Evolutionary conservation across 1,140 invertebrate genomes (phyloP), one percentile per base, ranked within the genome.

Genomic region (Carcinoscorpius rotundicauda): DNA sequence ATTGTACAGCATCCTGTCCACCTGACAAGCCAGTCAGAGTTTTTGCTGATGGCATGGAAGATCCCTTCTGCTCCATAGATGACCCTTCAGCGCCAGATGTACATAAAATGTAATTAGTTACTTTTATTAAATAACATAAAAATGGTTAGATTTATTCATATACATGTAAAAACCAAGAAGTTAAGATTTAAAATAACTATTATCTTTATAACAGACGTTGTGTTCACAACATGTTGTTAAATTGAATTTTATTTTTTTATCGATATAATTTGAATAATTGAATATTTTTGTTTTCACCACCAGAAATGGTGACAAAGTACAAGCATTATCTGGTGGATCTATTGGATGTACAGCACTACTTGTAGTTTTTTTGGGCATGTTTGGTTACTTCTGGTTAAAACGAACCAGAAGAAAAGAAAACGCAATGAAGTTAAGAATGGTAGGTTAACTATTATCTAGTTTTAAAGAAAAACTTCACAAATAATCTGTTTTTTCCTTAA

Each of bases 361-460:
- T 6, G 75, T 86, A n/a, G 74, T 87, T 3, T 80, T 87, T 59
- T 74, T 85, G 6, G 80, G 83, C 0, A 78, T 87, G 5, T 81
- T 87, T 61, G 81, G 83, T 64, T 82, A 82, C 77, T 77, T 84
- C 73, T 81, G 88, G 84, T 75, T 87, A 76, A 70, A 91, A 78
- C 74, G 84, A 76, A 80, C 87, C 74, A 84, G 88, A 74, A 84
- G 87, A 6, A 93, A 93, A 76, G 91, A 94, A 72, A 90, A 92
- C 58, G 88, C 91, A 1, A 87, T 93, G 63, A 91, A 93, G 75
- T 87, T 93, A 84, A 91, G 93, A 3, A 86, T 90, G 84, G 87
- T 87, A 4, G 29, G 29, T 29, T 29, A 29, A 29, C 29, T 29
- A 29, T 29, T 29, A 29, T 29, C 29, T 29, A 29, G 29, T 29